Evolutionary conservation across 2,888 invertebrate species (phyloP).

Genomic region (Agrochola lota): DNA sequence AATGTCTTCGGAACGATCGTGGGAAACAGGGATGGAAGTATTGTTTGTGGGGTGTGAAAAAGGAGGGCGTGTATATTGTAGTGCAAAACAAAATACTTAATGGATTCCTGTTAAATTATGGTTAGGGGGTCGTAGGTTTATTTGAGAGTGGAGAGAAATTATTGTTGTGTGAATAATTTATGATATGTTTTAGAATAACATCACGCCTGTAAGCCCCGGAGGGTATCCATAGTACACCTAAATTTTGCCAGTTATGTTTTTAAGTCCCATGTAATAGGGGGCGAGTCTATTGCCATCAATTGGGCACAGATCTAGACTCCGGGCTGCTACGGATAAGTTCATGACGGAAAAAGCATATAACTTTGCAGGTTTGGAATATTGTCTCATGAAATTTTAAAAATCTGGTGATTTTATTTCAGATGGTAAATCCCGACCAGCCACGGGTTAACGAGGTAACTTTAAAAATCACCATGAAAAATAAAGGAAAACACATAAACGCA

Average conservation of each 20-base stretch:
- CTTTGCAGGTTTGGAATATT: neutral
- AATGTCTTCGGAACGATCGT: slow-evolving; percentile 62
- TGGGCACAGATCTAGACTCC: no score
- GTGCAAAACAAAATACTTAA: slow-evolving; percentile 4
- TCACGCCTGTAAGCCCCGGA: no score
- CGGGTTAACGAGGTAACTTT: neutral
- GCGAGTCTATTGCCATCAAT: no score
- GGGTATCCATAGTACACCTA: no score
- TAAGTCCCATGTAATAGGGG: no score
- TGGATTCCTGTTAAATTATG: slow-evolving; percentile 8
- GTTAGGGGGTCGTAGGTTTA: neutral
- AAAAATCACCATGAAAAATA: neutral
- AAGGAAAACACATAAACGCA: no score
- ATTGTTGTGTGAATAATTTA: no score
- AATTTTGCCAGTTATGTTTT: no score
- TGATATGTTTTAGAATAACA: no score
- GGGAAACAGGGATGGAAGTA: slow-evolving; percentile 13
- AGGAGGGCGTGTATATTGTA: slow-evolving; percentile 22
- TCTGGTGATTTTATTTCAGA: neutral
- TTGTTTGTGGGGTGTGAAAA: neutral
- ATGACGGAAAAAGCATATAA: no score
- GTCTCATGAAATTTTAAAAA: neutral
- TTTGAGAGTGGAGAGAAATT: no score
- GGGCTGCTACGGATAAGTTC: no score
- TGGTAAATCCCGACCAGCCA: neutral